Evolutionary conservation across 2,113 vertebrate species (phyloP).

Genomic region (Poecile atricapillus): DNA sequence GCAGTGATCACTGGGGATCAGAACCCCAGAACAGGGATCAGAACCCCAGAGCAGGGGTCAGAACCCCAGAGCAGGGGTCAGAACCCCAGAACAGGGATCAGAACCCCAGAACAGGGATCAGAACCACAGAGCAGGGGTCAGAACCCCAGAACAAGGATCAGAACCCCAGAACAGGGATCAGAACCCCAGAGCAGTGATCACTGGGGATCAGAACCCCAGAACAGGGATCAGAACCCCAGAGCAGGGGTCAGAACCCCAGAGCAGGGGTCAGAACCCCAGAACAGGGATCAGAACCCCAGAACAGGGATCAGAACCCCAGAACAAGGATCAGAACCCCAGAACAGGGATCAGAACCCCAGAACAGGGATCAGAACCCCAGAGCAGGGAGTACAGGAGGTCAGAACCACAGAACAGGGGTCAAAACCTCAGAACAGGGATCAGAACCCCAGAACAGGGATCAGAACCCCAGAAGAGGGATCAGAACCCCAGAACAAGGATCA

Average conservation of each 20-base stretch:
- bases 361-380: no score
- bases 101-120: not conserved
- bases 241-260: no score
- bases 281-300: not conserved
- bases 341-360: no score
- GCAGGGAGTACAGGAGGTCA: not conserved
- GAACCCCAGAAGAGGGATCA: not conserved
- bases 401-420: not conserved
- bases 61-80: not conserved
- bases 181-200: not conserved
- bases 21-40: no score
- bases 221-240: not conserved
- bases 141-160: no score
- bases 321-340: not conserved
- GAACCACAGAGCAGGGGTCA: no score
- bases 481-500: not conserved
- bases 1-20: no score
- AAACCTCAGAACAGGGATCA: no score
- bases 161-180: no score
- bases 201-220: not conserved
- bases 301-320: not conserved
- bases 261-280: no score
- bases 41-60: not conserved
- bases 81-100: not conserved
- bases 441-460: no score